Evolutionary conservation across 2,888 invertebrate genomes (phyloP), one percentile per base, ranked within the genome.

Genomic region (Pammene fasciana): DNA sequence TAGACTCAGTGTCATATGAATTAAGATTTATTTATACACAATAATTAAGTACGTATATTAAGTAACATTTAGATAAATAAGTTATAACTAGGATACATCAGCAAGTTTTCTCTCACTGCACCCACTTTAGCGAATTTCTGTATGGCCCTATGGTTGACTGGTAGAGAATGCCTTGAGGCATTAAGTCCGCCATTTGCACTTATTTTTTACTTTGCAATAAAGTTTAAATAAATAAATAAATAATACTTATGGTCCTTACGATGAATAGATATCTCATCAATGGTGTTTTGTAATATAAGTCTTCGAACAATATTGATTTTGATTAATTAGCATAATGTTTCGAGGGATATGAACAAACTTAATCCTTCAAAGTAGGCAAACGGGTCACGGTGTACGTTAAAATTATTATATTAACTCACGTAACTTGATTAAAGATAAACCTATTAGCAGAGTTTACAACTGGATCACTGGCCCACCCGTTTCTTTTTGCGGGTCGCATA

Each of bases 351-450:
- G 5, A 10, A 34, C 9, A 9, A 50, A 50, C 48, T 36, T 57
- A 64, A 57, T 64, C 50, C 57, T 43, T 13, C 13, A 26, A 65
- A 70, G 59, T 65, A 46, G 26, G 26, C 26, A 41, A 70, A 38
- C 68, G 57, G 68, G 65, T 70, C 60, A 65, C 48, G 60, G 38
- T 54, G 34, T 38, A 26, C 46, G 16, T 26, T 65, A 46, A 38
- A 26, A 60, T 55, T 60, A 60, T 54, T 52, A 65, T 65, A 65
- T 60, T 54, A 59, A 48, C 54, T 70, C 70, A 65, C 65, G 65
- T 54, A 65, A 70, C 64, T 60, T 60, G 45, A 65, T 65, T 70
- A 60, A 55, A 48, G 41, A 26, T 60, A 60, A 70, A 54, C 65
- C 54, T 26, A 65, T 60, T 65, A 60, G 54, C 54, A 65, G 26